A percentile compares a stretch with the other conserved stretches of the same genome.
Conservation (phyloP, 2,888 invertebrate genomes). For the Pycnomerus fuliginosus region DNA sequence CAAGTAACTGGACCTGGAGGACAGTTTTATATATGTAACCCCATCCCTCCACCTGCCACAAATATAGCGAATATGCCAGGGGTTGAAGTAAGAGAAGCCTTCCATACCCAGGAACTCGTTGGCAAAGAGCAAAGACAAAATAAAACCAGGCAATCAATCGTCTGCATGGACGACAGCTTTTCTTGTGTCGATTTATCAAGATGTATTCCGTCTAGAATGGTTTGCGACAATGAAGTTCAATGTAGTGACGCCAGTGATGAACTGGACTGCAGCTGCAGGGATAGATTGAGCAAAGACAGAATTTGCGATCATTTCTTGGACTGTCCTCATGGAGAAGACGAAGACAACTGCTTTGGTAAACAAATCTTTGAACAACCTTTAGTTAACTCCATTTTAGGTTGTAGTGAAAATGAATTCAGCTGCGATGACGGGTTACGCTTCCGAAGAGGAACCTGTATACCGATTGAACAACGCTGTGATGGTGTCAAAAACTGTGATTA, state of each 20-base stretch:
- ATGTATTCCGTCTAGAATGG: slow-evolving; percentile 60
- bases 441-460: slow-evolving; percentile 63
- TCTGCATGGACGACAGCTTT: no score
- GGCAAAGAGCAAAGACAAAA: slow-evolving; percentile 12
- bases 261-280: slow-evolving; percentile 67
- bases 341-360: slow-evolving; percentile 73
- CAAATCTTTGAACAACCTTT: slow-evolving; percentile 29
- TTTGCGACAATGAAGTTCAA: slow-evolving; percentile 74
- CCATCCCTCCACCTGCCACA: slow-evolving; percentile 37
- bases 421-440: slow-evolving; percentile 65
- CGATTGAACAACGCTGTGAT: slow-evolving; percentile 70
- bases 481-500: slow-evolving; percentile 63
- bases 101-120: slow-evolving; percentile 38
- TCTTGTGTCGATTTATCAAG: slow-evolving; percentile 48
- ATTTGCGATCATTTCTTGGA: slow-evolving; percentile 81
- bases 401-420: slow-evolving; percentile 63
- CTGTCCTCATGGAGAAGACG: slow-evolving; percentile 80
- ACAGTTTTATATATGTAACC: slow-evolving; percentile 48
- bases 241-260: slow-evolving; percentile 81
- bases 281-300: slow-evolving; percentile 64
- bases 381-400: slow-evolving; percentile 55
- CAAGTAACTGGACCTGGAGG: slow-evolving; percentile 40
- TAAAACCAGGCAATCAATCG: no score
- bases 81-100: slow-evolving; percentile 41
- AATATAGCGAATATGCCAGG: slow-evolving; percentile 39